Conservation (phyloP, 2,797 vertebrate species). For the Phoebastria nigripes region DNA sequence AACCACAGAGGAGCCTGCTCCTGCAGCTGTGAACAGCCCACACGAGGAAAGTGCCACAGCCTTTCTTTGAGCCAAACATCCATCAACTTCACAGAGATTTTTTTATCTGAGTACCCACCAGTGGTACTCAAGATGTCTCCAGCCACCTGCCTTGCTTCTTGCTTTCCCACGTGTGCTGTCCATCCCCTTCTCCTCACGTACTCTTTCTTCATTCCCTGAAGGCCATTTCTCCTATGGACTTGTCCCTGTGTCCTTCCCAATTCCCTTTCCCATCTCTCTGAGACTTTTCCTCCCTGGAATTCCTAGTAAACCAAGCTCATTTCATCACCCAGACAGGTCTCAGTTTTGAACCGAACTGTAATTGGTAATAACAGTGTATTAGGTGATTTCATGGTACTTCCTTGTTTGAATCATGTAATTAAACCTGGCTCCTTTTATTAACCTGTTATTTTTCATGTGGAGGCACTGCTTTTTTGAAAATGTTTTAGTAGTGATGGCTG, state of each 20-base stretch:
- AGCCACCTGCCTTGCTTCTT: neutral
- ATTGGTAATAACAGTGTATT: neutral
- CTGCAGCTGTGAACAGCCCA: neutral
- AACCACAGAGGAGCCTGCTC: neutral
- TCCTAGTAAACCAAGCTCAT: neutral
- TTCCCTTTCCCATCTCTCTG: neutral
- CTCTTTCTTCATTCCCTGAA: neutral
- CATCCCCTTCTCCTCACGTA: neutral
- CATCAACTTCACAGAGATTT: neutral
- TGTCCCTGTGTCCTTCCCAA: neutral
- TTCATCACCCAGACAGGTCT: neutral
- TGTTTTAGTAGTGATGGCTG: neutral
- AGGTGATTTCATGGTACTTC: neutral
- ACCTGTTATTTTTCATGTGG: neutral
- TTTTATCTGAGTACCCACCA: neutral
- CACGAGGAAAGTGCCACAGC: neutral
- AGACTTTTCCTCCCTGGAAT: neutral
- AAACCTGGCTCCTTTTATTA: conserved; percentile 1
- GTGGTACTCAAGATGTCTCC: neutral
- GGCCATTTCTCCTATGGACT: neutral
- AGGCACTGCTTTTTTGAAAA: neutral
- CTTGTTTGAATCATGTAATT: neutral
- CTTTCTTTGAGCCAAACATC: neutral
- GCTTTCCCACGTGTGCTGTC: neutral
- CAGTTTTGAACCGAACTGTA: neutral